Conservation (phyloP, 2,888 invertebrate genomes). For the Pelosia muscerda region DNA sequence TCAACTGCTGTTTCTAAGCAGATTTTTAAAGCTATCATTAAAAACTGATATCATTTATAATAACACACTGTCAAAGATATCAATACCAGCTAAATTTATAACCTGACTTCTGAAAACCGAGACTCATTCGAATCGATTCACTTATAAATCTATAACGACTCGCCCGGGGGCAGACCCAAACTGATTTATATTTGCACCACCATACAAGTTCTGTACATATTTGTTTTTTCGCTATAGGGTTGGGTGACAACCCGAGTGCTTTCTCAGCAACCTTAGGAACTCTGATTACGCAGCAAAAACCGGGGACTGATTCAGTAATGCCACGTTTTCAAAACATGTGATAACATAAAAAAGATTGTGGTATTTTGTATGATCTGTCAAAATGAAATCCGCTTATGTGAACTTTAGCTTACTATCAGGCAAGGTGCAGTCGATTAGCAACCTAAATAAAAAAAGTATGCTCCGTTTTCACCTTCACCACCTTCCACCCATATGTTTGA, state of each 20-base stretch:
- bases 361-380: too few species aligned
- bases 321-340: constrained; percentile 17
- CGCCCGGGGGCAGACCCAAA: constrained; percentile 26
- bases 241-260: constrained; percentile 7
- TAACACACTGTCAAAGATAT: constrained; percentile 17
- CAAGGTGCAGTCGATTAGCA: too few species aligned
- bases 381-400: too few species aligned
- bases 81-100: constrained; percentile 18
- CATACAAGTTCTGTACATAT: constrained; percentile 30
- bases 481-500: too few species aligned
- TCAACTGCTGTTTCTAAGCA: not conserved
- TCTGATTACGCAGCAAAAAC: constrained; percentile 36
- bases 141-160: constrained; percentile 25
- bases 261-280: constrained; percentile 33
- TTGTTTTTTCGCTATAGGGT: constrained; percentile 35
- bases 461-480: too few species aligned
- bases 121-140: constrained; percentile 26
- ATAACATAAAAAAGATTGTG: not conserved
- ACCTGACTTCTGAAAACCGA: constrained; percentile 34
- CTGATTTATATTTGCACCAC: constrained; percentile 49
- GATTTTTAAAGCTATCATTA: not conserved
- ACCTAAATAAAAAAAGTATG: too few species aligned
- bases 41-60: constrained; percentile 10
- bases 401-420: too few species aligned
- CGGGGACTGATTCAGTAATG: not conserved